A percentile compares a stretch with the other conserved stretches of the same genome.
phyloP scores from a whole-genome alignment of 2,113 vertebrate genomes.

The Clarias batrachus region DNA sequence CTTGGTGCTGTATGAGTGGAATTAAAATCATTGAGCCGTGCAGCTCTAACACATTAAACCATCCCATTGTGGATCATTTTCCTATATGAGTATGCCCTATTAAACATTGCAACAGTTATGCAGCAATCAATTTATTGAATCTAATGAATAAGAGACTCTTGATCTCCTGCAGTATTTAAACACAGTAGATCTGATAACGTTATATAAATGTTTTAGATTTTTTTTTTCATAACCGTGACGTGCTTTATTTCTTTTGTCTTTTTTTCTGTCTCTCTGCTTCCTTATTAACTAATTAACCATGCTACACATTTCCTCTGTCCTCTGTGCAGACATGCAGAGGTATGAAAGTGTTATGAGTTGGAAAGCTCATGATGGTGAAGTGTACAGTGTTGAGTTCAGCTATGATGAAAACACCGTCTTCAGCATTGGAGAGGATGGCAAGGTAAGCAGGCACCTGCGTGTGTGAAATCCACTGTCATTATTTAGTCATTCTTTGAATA shows the following conservation, averaged over 20 bases:
- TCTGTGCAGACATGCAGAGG: conserved; percentile 90
- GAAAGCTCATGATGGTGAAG: conserved; percentile 89
- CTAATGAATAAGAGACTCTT: background rate
- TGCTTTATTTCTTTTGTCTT: background rate
- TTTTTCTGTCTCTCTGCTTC: background rate
- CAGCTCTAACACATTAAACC: background rate
- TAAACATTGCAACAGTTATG: background rate
- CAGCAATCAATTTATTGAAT: background rate
- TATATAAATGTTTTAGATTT: background rate
- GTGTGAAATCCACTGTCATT: background rate
- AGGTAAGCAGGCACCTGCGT: conserved; percentile 69
- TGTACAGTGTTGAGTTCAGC: conserved; percentile 98
- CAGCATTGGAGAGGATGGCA: conserved; percentile 93
- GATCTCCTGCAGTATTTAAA: too few relatives aligned
- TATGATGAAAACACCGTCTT: conserved; percentile 94
- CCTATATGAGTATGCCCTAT: background rate
- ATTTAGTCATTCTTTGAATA: background rate
- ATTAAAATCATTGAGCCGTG: too few relatives aligned
- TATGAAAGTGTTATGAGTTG: conserved; percentile 95
- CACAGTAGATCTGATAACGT: too few relatives aligned
- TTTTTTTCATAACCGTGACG: background rate
- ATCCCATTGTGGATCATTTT: background rate
- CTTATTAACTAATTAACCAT: background rate
- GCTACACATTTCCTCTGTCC: background rate
- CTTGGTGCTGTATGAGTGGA: too few relatives aligned